These are phyloP conservation scores for Leucosticte australis DNA, from an alignment of 2,113 vertebrate genomes.

Conservation along the genomic window DNA sequence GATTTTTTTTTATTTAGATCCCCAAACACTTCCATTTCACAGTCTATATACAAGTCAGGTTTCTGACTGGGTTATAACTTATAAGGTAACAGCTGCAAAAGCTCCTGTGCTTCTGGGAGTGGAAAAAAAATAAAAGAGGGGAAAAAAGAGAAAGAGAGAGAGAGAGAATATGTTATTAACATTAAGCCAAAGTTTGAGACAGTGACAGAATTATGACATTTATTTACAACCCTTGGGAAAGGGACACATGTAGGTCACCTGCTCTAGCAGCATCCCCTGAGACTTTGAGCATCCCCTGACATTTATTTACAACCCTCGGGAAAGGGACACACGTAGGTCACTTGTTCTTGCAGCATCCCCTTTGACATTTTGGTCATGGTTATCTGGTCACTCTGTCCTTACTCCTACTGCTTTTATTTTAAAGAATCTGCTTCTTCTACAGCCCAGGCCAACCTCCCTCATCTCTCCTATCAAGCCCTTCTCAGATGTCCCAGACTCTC, in stretches of 20 bases:
- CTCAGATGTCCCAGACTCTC: background rate
- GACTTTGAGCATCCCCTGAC: background rate
- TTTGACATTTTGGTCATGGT: background rate
- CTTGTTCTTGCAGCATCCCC: background rate
- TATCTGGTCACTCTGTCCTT: background rate
- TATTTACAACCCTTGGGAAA: background rate
- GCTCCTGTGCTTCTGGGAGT: conserved; percentile 52
- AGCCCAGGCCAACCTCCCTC: background rate
- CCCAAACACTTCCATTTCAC: conserved; percentile 69
- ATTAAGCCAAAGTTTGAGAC: background rate
- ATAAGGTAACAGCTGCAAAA: conserved; percentile 60
- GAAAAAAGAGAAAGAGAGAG: background rate
- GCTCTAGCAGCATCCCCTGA: background rate
- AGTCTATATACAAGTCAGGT: conserved; percentile 68
- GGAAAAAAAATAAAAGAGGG: no score
- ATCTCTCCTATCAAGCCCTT: background rate
- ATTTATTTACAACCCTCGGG: background rate
- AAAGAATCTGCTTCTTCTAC: background rate
- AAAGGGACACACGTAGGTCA: background rate
- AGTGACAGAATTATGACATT: background rate
- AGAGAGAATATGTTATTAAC: background rate
- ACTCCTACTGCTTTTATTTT: background rate
- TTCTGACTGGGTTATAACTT: conserved; percentile 68
- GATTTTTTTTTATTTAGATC: conserved; percentile 55
- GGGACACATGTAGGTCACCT: background rate